Evolutionary conservation across 2,888 invertebrate species (phyloP).

Genomic region (Andricus curvator): DNA sequence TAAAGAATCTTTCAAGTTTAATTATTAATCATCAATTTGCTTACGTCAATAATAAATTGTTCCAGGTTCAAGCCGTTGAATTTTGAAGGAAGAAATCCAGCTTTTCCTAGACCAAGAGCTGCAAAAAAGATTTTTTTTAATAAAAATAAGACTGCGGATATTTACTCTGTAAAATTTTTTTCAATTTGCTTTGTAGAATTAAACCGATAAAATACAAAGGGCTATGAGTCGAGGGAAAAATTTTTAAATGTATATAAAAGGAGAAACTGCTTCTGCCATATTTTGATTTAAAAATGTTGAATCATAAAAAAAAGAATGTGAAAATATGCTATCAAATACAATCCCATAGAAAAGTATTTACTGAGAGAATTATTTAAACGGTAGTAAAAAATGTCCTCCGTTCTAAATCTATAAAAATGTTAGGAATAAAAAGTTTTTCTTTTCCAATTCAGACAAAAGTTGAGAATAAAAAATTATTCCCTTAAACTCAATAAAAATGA

Average conservation of each 20-base stretch:
- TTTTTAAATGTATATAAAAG: too few species aligned
- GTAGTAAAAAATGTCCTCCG: too few species aligned
- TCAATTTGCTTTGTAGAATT: neutral
- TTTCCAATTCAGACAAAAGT: too few species aligned
- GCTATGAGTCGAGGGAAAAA: neutral
- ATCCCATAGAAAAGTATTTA: too few species aligned
- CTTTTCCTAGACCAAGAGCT: slow-evolving; percentile 69
- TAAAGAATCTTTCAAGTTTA: neutral
- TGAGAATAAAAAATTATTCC: too few species aligned
- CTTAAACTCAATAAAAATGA: too few species aligned
- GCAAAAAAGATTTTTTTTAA: slow-evolving; percentile 53
- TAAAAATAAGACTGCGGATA: neutral
- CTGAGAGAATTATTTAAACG: too few species aligned
- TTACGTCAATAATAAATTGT: slow-evolving; percentile 76
- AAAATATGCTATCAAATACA: too few species aligned
- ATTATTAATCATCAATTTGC: slow-evolving; percentile 56
- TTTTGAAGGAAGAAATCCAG: slow-evolving; percentile 65
- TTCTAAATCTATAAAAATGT: too few species aligned
- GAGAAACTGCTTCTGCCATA: too few species aligned
- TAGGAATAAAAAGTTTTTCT: too few species aligned
- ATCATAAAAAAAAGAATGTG: too few species aligned
- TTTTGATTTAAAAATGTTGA: neutral
- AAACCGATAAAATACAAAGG: neutral
- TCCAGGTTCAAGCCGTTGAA: slow-evolving; percentile 74
- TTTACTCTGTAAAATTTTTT: slow-evolving; percentile 67